These are phyloP conservation scores for Callionymus lyra DNA, from an alignment of 2,113 vertebrate species.

Conservation along the genomic window DNA sequence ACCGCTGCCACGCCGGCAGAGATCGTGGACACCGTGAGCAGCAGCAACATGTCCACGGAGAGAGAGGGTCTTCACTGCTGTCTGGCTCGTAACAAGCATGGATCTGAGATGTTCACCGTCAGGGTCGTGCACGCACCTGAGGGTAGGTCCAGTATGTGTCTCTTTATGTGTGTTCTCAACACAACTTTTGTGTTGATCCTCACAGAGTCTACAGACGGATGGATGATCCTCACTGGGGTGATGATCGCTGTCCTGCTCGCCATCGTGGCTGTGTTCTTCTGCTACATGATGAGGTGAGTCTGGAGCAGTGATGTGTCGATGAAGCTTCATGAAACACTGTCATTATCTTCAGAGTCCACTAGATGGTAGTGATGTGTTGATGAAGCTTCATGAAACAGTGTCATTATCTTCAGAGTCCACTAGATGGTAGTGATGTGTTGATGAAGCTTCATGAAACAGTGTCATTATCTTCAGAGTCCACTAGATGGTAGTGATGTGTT, in stretches of 20 bases:
- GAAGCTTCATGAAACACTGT: no score
- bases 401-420: no score
- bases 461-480: no score
- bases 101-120: constrained; percentile 26
- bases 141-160: no score
- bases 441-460: no score
- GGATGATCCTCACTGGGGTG: constrained; percentile 9
- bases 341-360: no score
- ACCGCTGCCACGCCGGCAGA: constrained; percentile 13
- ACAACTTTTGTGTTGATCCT: neutral
- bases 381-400: no score
- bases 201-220: neutral
- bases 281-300: constrained; percentile 28
- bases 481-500: no score
- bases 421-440: no score
- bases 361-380: no score
- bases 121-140: neutral
- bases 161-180: no score
- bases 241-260: constrained; percentile 18
- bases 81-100: constrained; percentile 42
- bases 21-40: constrained; percentile 13
- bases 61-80: constrained; percentile 41
- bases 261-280: constrained; percentile 10
- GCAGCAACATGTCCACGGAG: constrained; percentile 9
- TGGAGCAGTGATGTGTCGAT: no score